These are phyloP conservation scores for Leucophenga maculata DNA, from an alignment of 2,888 invertebrate species.

Conservation along the genomic window DNA sequence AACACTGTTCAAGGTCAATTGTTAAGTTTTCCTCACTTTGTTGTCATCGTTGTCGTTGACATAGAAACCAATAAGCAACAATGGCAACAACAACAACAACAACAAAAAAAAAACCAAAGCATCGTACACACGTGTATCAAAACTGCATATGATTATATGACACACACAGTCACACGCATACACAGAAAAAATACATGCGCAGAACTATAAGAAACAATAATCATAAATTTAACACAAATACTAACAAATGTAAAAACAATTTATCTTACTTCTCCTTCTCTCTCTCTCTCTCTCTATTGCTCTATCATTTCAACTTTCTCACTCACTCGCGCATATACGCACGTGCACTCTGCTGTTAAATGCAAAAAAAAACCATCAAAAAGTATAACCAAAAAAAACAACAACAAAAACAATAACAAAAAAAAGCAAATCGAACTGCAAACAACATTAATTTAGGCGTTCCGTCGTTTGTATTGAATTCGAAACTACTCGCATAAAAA, in stretches of 20 bases:
- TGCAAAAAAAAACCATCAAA: neutral
- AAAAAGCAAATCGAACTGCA: neutral
- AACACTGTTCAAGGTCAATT: slow-evolving; percentile 51
- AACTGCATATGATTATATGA: neutral
- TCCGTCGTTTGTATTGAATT: slow-evolving; percentile 38
- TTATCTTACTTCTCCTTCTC: too few species aligned
- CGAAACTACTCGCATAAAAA: slow-evolving; percentile 38
- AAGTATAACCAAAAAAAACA: neutral
- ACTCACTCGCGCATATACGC: neutral
- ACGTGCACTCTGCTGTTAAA: neutral
- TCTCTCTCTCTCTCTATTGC: too few species aligned
- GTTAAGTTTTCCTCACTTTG: slow-evolving; percentile 24
- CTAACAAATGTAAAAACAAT: too few species aligned
- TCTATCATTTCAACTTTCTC: too few species aligned
- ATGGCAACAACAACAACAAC: slow-evolving; percentile 31
- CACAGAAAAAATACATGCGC: slow-evolving; percentile 18
- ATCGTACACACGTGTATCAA: neutral
- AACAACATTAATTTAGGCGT: too few species aligned
- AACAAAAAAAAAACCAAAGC: slow-evolving; percentile 33
- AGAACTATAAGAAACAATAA: neutral
- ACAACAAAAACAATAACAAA: slow-evolving; percentile 1
- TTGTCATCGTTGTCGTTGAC: slow-evolving; percentile 48
- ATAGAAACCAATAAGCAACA: slow-evolving; percentile 51
- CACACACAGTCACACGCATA: slow-evolving; percentile 33
- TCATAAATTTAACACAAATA: neutral